Base-by-base conservation (phyloP, 2,113 vertebrate species). In the Pollachius pollachius region DNA sequence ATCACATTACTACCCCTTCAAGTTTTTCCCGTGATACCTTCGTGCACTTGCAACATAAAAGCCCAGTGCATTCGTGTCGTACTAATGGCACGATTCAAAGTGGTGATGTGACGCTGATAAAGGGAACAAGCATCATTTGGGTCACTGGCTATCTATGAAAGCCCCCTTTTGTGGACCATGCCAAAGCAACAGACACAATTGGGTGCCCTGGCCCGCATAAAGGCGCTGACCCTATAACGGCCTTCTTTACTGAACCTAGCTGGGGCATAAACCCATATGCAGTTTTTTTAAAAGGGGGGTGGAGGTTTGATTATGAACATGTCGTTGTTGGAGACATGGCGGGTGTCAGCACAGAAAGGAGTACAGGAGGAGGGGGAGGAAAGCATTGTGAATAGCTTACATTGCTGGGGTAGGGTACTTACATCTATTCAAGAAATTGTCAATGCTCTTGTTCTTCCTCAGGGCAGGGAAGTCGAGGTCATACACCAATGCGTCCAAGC, bases 401-500 rank as follows among this genome's bases (percentile, higher is more conserved):
- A 58, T 57, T 17, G 56, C 3, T 25, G 16, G 15, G 15, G 48
- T 2, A 34, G 41, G 34, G 87, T 93, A 97, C 97, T 99, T 94
- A 99, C 97, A 99, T 95, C 96, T 94, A 91, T 95, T 99, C 90
- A 99, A 93, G 89, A 99, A 99, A 93, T 97, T 98, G 93, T 99
- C 97, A 84, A 99, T 98, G 85, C 98, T 99, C 92, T 99, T 99
- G 92, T 99, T 99, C 93, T 99, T 99, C 91, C 97, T 95, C 90
- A 99, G 92, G 80, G 97, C 97, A 66, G 97, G 97, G 84, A 99
- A 99, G 93, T 99, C 97, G 87, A 99, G 94, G 90, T 99, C 97
- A 85, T 98, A 98, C 59, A 99, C 97, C 91, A 99, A 90, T 69
- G 97, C 97, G 81, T 99, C 97, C 92, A 99, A 92, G 86, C 97